Conservation (phyloP, 2,888 invertebrate genomes). For the Rhagophthalmus giganteus region DNA sequence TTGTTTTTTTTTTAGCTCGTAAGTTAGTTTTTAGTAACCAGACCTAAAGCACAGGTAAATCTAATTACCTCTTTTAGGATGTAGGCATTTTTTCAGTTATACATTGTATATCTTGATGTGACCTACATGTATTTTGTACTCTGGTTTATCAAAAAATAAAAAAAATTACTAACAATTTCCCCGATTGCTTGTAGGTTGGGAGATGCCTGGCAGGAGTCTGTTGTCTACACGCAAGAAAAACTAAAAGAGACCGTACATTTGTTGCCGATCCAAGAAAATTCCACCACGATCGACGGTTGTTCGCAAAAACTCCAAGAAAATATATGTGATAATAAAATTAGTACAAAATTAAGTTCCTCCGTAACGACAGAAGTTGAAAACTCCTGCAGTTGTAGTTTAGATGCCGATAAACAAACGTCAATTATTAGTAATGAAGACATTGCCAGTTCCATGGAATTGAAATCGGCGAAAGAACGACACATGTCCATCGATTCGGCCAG, state of each 20-base stretch:
- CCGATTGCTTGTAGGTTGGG: conserved; percentile 60
- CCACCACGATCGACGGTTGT: background rate
- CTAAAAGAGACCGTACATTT: conserved; percentile 57
- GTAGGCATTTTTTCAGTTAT: no score
- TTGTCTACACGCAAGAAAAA: conserved; percentile 56
- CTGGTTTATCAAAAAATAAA: no score
- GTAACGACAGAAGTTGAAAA: conserved; percentile 19
- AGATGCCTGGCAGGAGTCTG: conserved; percentile 59
- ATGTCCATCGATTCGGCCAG: conserved; percentile 67
- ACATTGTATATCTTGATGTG: no score
- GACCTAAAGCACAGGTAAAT: no score
- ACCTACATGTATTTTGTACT: no score
- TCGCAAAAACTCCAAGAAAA: conserved; percentile 5
- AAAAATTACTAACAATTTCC: no score
- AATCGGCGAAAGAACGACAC: conserved; percentile 55
- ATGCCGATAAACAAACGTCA: conserved; percentile 34
- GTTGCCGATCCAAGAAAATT: conserved; percentile 44
- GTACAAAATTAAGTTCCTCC: conserved; percentile 45
- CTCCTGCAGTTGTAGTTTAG: background rate
- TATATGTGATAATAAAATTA: conserved; percentile 35
- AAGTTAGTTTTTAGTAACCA: no score
- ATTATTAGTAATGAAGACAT: conserved; percentile 32
- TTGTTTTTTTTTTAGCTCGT: no score
- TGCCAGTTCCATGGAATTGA: conserved; percentile 20
- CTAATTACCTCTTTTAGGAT: no score